Evolutionary conservation across 92 coral and sea anemone genomes (phyloP).

Genomic region (Umimayanthus chanpuru): DNA sequence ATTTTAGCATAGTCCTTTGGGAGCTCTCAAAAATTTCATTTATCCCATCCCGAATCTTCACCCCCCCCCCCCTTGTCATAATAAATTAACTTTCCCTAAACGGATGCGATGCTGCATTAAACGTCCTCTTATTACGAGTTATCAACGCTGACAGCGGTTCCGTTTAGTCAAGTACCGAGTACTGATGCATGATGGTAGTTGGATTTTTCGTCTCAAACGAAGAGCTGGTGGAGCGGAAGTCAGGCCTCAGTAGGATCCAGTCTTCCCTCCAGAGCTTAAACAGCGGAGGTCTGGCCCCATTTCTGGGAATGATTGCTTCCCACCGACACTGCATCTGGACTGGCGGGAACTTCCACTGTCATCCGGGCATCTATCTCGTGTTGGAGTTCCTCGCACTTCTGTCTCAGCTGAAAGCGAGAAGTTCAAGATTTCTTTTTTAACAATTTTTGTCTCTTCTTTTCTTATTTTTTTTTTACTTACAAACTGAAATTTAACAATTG

Average conservation of each 20-base stretch:
- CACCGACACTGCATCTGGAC: constrained; percentile 91
- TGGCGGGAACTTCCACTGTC: constrained; percentile 91
- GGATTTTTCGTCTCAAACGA: neutral
- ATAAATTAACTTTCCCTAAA: too few relatives aligned
- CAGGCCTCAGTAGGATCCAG: neutral
- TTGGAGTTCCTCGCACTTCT: constrained; percentile 94
- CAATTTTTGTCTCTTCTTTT: too few relatives aligned
- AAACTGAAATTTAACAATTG: too few relatives aligned
- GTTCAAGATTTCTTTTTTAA: neutral
- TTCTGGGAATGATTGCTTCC: constrained; percentile 86
- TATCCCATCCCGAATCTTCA: too few relatives aligned
- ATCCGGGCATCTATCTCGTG: constrained; percentile 90
- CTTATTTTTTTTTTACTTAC: too few relatives aligned
- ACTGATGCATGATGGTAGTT: neutral
- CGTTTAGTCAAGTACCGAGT: neutral
- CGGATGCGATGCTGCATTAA: neutral
- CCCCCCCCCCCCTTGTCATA: too few relatives aligned
- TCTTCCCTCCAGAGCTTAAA: constrained; percentile 34
- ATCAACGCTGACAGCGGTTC: neutral
- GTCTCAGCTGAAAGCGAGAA: constrained; percentile 75
- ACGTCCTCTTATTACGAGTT: neutral
- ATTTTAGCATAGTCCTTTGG: too few relatives aligned
- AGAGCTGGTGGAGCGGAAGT: neutral
- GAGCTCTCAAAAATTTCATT: too few relatives aligned
- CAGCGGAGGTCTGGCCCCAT: constrained; percentile 89